Evolutionary conservation across 2,113 vertebrate genomes (phyloP).

Genomic region (Numida meleagris): DNA sequence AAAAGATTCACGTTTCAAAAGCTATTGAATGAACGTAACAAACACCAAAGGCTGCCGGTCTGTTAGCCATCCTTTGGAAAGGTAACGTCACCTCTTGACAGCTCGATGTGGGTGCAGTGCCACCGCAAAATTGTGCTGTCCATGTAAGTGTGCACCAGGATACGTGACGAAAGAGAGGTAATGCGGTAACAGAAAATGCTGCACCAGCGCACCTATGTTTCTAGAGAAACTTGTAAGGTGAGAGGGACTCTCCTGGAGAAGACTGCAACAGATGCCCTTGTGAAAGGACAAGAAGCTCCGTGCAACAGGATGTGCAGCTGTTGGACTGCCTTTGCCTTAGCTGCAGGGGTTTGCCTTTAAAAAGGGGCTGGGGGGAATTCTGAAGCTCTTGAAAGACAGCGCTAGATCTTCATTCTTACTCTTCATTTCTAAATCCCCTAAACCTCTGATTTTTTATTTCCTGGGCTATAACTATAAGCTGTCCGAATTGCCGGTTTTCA

Average conservation of each 20-base stretch:
- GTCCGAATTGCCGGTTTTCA: slow-evolving; percentile 20
- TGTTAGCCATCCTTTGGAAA: not conserved
- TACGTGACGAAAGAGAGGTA: not conserved
- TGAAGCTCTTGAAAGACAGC: not conserved
- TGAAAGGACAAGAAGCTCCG: not conserved
- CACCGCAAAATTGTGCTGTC: not conserved
- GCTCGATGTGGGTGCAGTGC: accelerated
- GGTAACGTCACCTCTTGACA: not conserved
- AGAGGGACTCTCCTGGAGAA: not conserved
- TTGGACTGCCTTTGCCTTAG: not conserved
- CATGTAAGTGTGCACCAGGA: not conserved
- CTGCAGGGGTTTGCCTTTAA: not conserved
- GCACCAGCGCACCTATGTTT: not conserved
- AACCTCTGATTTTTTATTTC: slow-evolving; percentile 32
- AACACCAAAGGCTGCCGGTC: not conserved
- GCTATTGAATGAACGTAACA: not conserved
- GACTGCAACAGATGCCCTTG: not conserved
- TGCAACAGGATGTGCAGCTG: not conserved
- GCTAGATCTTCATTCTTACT: not conserved
- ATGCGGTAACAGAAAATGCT: not conserved
- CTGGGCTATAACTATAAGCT: slow-evolving; percentile 15
- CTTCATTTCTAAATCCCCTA: slow-evolving; percentile 21
- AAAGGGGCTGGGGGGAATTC: not conserved
- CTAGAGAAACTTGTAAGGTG: not conserved
- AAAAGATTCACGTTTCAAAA: not conserved